Conservation (phyloP, 2,797 vertebrate genomes). For the Anomalospiza imberbis region DNA sequence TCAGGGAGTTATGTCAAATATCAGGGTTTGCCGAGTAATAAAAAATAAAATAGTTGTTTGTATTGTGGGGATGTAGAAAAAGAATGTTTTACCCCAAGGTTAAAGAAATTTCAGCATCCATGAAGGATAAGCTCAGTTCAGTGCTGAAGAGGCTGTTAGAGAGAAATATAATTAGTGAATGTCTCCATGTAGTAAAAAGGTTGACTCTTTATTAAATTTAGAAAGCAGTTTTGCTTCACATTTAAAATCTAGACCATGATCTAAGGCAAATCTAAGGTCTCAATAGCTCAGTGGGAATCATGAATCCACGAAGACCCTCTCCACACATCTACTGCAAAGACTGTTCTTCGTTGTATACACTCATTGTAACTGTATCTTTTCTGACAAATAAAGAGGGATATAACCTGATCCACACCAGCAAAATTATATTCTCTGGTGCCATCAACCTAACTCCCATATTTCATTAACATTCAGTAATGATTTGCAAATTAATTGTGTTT, state of each 20-base stretch:
- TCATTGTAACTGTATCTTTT: slow-evolving; percentile 1
- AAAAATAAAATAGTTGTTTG: not conserved
- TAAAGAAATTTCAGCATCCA: not conserved
- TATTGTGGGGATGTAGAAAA: not conserved
- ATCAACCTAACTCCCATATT: not conserved
- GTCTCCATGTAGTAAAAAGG: not conserved
- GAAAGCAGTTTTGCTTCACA: not conserved
- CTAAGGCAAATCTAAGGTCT: not conserved
- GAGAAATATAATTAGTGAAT: not conserved
- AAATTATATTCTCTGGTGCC: not conserved
- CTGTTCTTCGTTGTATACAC: not conserved
- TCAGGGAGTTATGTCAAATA: not conserved
- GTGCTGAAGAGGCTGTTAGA: not conserved
- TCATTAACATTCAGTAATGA: slow-evolving; percentile 22
- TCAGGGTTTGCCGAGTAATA: not conserved
- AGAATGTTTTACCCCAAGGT: not conserved
- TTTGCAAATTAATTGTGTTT: slow-evolving; percentile 47
- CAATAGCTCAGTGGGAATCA: not conserved
- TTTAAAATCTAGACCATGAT: not conserved
- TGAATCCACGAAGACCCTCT: not conserved
- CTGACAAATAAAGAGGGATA: slow-evolving; percentile 15
- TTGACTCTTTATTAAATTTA: not conserved
- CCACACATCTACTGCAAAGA: not conserved
- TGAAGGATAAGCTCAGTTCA: not conserved
- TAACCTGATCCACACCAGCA: slow-evolving; percentile 15